A percentile compares a stretch with the other conserved stretches of the same genome.
Evolutionary conservation across 1,140 invertebrate species (phyloP).

Genomic region (Trichoplusia ni): DNA sequence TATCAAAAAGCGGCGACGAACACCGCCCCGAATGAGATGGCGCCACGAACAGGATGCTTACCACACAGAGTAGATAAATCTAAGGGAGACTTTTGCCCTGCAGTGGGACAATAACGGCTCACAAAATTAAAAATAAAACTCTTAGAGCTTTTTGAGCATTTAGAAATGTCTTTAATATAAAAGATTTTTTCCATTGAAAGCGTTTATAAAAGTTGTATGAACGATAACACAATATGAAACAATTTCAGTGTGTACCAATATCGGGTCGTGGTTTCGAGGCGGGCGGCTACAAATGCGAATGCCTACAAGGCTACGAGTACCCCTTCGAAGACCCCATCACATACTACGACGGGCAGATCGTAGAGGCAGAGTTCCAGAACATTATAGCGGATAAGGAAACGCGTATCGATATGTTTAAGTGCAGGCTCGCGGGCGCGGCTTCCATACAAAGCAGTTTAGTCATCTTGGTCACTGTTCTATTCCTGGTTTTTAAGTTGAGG

Average conservation of each 20-base stretch:
- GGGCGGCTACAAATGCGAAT: constrained; percentile 99
- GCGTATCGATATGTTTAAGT: constrained; percentile 94
- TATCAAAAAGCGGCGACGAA: no score
- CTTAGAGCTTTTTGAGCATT: no score
- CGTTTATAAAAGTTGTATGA: no score
- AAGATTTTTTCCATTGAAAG: no score
- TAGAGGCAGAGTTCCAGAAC: constrained; percentile 97
- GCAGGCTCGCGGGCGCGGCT: constrained; percentile 92
- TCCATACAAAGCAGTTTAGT: constrained; percentile 81
- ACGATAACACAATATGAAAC: background rate
- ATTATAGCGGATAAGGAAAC: constrained; percentile 90
- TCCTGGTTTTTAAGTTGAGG: constrained; percentile 44
- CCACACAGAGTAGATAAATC: no score
- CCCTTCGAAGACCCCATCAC: constrained; percentile 97
- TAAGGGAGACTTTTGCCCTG: no score
- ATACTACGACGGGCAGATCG: constrained; percentile 97
- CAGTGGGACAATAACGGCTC: no score
- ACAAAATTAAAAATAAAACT: no score
- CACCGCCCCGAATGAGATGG: no score
- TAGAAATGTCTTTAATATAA: no score
- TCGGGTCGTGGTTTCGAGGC: constrained; percentile 94
- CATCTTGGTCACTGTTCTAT: constrained; percentile 47
- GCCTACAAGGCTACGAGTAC: constrained; percentile 98
- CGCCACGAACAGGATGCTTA: no score
- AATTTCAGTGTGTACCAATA: constrained; percentile 94